Evolutionary conservation across 1,140 invertebrate species (phyloP).

Genomic region (Rhizoglyphus robini): DNA sequence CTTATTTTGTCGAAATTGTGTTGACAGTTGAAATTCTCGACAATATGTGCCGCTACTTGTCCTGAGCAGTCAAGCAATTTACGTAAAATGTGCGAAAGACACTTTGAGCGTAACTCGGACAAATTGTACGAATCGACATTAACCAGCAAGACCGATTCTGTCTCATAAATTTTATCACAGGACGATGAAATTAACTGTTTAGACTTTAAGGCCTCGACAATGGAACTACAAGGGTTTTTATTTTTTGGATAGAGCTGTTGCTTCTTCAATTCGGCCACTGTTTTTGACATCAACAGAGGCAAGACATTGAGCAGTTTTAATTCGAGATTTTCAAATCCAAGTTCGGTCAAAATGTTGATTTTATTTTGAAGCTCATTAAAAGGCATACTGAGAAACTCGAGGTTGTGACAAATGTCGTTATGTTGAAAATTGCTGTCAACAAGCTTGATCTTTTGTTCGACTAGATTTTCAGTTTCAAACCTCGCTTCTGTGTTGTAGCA

Average conservation of each 20-base stretch:
- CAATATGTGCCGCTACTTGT: slow-evolving; percentile 1
- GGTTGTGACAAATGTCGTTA: background rate
- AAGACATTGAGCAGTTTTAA: background rate
- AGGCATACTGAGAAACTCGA: background rate
- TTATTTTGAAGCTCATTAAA: background rate
- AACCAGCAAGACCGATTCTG: background rate
- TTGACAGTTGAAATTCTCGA: background rate
- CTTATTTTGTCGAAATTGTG: background rate
- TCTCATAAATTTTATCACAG: background rate
- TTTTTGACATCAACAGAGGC: slow-evolving; percentile 2
- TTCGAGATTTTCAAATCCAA: background rate
- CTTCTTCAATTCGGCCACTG: background rate
- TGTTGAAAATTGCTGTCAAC: background rate
- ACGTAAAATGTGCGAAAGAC: background rate
- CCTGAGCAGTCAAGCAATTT: background rate
- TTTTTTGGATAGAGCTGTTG: background rate
- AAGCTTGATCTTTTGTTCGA: background rate
- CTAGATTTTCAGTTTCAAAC: background rate
- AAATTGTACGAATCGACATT: background rate
- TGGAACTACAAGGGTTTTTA: background rate
- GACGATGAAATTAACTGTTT: background rate
- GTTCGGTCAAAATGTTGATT: slow-evolving; percentile 8
- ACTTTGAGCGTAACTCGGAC: background rate
- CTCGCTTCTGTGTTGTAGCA: background rate
- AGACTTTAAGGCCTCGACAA: background rate